Evolutionary conservation across 2,888 invertebrate genomes (phyloP), one percentile per base, ranked within the genome.

Genomic region (Priocnemis perturbator): DNA sequence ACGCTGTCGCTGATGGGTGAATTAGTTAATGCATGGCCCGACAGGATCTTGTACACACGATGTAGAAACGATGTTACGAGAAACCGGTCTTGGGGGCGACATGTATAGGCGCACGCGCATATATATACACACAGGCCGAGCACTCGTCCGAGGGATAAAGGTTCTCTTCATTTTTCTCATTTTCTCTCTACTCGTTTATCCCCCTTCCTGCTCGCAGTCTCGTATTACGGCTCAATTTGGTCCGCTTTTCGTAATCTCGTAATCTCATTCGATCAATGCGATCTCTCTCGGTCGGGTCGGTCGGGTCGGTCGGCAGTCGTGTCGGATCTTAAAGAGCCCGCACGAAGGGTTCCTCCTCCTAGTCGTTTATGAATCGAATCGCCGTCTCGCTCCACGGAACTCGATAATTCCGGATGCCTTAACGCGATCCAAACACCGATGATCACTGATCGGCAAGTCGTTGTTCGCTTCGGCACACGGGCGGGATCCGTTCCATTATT

Each of bases 1-100:
- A 55, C 79, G 21, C 67, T 71, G 72, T 37, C 1, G 55, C 55
- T 65, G 68, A 17, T 73, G 65, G 74, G 72, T 79, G 83, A 85
- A 85, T 85, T 85, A 84, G 85, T 84, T 83, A 81, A 85, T 76
- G 81, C 76, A 82, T 78, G 76, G 76, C 79, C 78, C 52, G 70
- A 60, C 64, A 53, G 76, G 67, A 71, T 74, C 82, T 85, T 85
- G 85, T 86, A 86, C 81, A 84, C 84, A 84, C 82, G 83, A 84
- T 85, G 84, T 85, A 79, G 81, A 77, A 83, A 81, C 81, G 77
- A 73, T 83, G 83, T 85, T 82, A 83, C 79, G 78, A 78, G 83
- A 82, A 85, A 85, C 85, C 85, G 85, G 85, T 86, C 83, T 85
- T 79, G 77, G 77, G 77, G 69, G 68, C 67, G 59, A 78, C 78